A percentile compares a stretch with the other conserved stretches of the same genome.
Evolutionary conservation across 2,888 invertebrate genomes (phyloP).

Genomic region (Epirrhoe alternata): DNA sequence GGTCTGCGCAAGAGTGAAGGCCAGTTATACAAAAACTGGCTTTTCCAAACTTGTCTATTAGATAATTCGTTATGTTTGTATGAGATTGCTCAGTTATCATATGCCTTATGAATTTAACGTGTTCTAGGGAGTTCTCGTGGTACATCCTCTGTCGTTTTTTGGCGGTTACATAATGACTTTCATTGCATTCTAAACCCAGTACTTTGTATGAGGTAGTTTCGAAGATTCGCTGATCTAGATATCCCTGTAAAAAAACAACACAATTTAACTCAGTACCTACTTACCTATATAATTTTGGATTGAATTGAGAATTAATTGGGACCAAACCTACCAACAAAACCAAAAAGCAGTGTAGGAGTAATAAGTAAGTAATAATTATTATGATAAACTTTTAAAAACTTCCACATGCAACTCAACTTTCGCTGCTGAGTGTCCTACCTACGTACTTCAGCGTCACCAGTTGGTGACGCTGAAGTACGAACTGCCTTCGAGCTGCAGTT

Average conservation of each 20-base stretch:
- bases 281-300: no score
- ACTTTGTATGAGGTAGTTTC: conserved; percentile 85
- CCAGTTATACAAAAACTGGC: conserved; percentile 80
- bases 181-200: conserved; percentile 88
- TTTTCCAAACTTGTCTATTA: conserved; percentile 69
- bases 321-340: no score
- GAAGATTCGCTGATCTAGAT: conserved; percentile 88
- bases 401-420: background rate
- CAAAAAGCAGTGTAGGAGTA: no score
- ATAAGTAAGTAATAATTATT: no score
- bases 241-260: conserved; percentile 82
- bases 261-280: no score
- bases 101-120: conserved; percentile 86
- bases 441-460: no score
- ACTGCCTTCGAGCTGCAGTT: no score
- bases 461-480: no score
- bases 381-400: background rate
- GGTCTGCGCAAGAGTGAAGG: conserved; percentile 92
- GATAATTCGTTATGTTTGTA: conserved; percentile 66
- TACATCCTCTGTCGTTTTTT: conserved; percentile 83
- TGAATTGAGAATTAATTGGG: no score
- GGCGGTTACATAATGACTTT: conserved; percentile 83
- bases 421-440: background rate
- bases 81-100: conserved; percentile 83
- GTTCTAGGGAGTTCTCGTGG: conserved; percentile 77